Percentiles rank a stretch among this genome's conserved stretches.
These are phyloP conservation scores for Phymorhynchus buccinoides DNA, from an alignment of 1,140 invertebrate species.

Conservation along the genomic window DNA sequence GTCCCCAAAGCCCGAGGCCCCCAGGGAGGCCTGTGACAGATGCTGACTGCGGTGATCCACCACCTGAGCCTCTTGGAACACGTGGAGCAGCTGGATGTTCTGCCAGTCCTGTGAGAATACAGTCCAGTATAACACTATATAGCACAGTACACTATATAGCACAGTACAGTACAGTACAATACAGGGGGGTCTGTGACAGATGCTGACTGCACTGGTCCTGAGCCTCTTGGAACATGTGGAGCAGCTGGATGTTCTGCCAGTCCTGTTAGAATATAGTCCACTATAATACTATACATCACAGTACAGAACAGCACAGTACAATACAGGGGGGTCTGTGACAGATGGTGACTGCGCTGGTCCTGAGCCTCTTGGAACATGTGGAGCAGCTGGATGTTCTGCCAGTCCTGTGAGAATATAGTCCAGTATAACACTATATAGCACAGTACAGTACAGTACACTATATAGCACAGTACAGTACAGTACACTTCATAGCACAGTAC, in stretches of 20 bases:
- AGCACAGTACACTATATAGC: no score
- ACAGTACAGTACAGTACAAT: no score
- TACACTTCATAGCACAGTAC: no score
- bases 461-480: no score
- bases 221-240: conserved; percentile 92
- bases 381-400: conserved; percentile 96
- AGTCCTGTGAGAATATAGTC: conserved; percentile 85
- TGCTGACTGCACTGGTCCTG: conserved; percentile 53
- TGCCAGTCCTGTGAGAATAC: conserved; percentile 91
- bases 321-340: not conserved
- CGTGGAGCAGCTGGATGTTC: conserved; percentile 95
- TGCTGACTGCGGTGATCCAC: conserved; percentile 43
- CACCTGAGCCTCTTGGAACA: conserved; percentile 83
- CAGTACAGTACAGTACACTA: no score
- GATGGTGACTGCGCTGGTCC: conserved; percentile 38
- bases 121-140: no score
- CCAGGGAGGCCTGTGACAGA: not conserved
- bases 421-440: no score
- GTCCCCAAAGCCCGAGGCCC: not conserved
- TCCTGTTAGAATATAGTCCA: conserved; percentile 77
- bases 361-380: conserved; percentile 89
- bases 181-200: no score
- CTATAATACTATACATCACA: not conserved
- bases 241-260: conserved; percentile 95
- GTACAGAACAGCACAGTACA: no score